phyloP scores from a whole-genome alignment of 2,888 invertebrate species.

The Cataglyphis livida region DNA sequence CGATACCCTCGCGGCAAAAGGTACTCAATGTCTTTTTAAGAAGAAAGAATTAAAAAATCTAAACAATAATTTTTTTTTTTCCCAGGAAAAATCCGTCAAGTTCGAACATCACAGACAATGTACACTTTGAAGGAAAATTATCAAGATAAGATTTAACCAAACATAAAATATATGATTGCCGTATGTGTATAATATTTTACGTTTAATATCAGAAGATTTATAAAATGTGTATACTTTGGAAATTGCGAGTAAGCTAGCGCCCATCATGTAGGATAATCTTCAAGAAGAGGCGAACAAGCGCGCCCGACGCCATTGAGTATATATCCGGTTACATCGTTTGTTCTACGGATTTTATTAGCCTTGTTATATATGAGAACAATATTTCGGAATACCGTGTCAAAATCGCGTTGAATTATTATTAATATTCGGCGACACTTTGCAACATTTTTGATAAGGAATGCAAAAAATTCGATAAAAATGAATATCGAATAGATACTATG shows the following conservation, averaged over 20 bases:
- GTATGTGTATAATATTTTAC: not conserved
- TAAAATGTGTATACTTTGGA: not conserved
- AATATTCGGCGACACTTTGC: conserved; percentile 11
- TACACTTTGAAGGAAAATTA: not conserved
- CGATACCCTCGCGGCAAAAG: conserved; percentile 30
- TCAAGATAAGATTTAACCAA: not conserved
- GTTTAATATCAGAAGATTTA: not conserved
- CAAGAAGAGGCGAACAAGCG: not conserved
- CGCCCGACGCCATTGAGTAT: conserved; percentile 25
- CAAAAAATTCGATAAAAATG: not conserved
- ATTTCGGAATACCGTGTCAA: conserved; percentile 31
- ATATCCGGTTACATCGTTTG: conserved; percentile 28
- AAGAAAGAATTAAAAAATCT: not conserved
- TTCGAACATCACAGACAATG: no score
- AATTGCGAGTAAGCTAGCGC: not conserved
- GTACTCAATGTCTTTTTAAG: not conserved
- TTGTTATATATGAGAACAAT: conserved; percentile 38
- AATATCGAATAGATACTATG: not conserved
- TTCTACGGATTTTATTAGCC: conserved; percentile 37
- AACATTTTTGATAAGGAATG: conserved; percentile 21
- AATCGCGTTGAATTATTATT: conserved; percentile 22
- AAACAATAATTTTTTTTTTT: not conserved
- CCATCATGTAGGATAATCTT: not conserved
- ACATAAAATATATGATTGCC: not conserved
- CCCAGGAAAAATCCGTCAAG: not conserved